phyloP scores from a whole-genome alignment of 2,888 invertebrate species.

The Mythimna ferrago region DNA sequence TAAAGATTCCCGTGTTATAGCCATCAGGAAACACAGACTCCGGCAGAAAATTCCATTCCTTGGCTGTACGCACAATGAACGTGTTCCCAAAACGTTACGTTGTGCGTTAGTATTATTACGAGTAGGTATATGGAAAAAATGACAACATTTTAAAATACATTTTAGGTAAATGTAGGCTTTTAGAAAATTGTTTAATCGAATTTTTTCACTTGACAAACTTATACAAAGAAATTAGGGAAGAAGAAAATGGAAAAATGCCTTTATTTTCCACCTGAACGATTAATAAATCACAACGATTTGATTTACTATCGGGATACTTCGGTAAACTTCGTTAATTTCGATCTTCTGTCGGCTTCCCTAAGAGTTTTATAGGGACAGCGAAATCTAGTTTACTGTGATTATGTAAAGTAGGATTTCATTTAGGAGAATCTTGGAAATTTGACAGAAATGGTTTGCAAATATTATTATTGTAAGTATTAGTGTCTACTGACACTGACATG shows the following conservation, averaged over 20 bases:
- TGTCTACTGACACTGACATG: too few relatives aligned
- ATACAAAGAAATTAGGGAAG: constrained; percentile 10
- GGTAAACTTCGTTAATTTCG: constrained; percentile 36
- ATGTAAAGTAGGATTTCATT: constrained; percentile 19
- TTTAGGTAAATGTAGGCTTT: neutral
- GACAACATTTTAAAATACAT: neutral
- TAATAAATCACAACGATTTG: constrained; percentile 51
- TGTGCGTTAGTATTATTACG: too few relatives aligned
- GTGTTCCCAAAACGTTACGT: too few relatives aligned
- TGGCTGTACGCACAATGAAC: too few relatives aligned
- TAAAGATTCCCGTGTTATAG: too few relatives aligned
- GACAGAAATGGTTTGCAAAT: neutral
- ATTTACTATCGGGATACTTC: constrained; percentile 47
- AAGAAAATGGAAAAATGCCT: constrained; percentile 35
- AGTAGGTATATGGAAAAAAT: neutral
- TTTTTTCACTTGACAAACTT: constrained; percentile 26
- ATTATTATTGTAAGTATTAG: too few relatives aligned
- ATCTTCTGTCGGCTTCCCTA: constrained; percentile 16
- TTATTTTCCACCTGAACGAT: constrained; percentile 45
- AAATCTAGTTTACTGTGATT: constrained; percentile 27
- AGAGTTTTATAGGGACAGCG: constrained; percentile 18
- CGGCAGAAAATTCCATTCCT: too few relatives aligned
- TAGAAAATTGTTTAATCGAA: constrained; percentile 21
- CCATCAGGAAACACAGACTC: too few relatives aligned
- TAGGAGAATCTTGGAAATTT: neutral